These are phyloP conservation scores for Trichogramma evanescens DNA, from an alignment of 2,888 invertebrate species.

Conservation along the genomic window DNA sequence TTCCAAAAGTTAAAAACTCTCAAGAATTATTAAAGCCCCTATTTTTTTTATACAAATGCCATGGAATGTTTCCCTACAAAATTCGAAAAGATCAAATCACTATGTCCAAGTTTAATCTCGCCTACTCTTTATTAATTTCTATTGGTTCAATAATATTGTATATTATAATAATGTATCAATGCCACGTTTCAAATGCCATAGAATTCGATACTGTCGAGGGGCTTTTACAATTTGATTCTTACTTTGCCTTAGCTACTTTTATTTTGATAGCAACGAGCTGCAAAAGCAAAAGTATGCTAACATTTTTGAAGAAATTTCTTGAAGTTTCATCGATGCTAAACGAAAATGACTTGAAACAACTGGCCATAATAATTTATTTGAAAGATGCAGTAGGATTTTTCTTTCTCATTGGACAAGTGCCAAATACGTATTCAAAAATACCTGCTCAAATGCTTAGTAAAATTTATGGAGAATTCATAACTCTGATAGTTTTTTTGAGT, in stretches of 20 bases:
- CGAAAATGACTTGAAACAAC: constrained; percentile 17
- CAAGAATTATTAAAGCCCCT: constrained; percentile 26
- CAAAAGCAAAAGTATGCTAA: constrained; percentile 20
- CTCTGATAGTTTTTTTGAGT: constrained; percentile 29
- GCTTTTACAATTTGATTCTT: constrained; percentile 29
- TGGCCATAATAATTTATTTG: constrained; percentile 27
- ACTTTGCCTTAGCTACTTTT: constrained; percentile 22
- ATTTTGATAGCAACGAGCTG: constrained; percentile 22
- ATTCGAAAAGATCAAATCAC: constrained; percentile 21
- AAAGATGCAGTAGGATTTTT: constrained; percentile 29
- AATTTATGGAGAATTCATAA: constrained; percentile 14
- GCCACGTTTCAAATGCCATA: constrained; percentile 19
- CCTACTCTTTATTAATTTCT: constrained; percentile 24
- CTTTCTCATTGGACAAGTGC: constrained; percentile 24
- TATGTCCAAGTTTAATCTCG: constrained; percentile 24
- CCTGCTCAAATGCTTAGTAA: not conserved
- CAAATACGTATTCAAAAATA: constrained; percentile 18
- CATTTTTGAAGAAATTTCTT: constrained; percentile 25
- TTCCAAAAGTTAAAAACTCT: not conserved
- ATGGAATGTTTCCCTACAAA: constrained; percentile 31
- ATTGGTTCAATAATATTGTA: constrained; percentile 2
- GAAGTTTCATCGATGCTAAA: constrained; percentile 26
- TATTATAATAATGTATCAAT: constrained; percentile 20
- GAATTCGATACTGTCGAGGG: constrained; percentile 25
- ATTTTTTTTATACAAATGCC: constrained; percentile 25